phyloP scores from a whole-genome alignment of 2,888 invertebrate species.

The Panopea generosa region DNA sequence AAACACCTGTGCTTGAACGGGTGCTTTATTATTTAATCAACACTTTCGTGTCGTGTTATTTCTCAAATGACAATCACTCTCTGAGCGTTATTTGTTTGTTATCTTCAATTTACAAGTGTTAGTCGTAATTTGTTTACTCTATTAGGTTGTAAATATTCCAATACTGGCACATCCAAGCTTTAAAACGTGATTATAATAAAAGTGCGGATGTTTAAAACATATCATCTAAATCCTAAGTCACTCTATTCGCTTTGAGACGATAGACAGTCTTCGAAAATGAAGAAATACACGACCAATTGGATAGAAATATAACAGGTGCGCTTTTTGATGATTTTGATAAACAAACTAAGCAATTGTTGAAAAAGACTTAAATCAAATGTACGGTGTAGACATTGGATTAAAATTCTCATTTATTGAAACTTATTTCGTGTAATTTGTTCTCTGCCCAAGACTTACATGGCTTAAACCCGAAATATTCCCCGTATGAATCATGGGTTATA shows the following conservation, averaged over 20 bases:
- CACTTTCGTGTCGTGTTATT: conserved; percentile 38
- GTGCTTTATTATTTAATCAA: conserved; percentile 43
- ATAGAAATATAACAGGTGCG: conserved; percentile 39
- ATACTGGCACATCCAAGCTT: conserved; percentile 52
- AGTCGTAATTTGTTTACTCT: conserved; percentile 52
- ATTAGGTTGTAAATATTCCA: conserved; percentile 46
- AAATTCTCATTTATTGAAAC: conserved; percentile 8
- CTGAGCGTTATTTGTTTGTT: conserved; percentile 31
- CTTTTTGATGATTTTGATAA: conserved; percentile 26
- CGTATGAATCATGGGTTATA: neutral
- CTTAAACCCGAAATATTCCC: too few species aligned
- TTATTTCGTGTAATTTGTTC: conserved; percentile 24
- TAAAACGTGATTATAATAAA: conserved; percentile 63
- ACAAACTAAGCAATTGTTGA: conserved; percentile 26
- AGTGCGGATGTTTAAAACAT: conserved; percentile 51
- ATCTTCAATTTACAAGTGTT: conserved; percentile 9
- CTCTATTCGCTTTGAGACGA: conserved; percentile 35
- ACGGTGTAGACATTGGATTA: conserved; percentile 36
- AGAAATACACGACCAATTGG: conserved; percentile 41
- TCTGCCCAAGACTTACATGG: neutral
- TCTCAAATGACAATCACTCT: conserved; percentile 39
- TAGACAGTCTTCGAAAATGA: conserved; percentile 22
- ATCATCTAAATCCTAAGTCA: conserved; percentile 47
- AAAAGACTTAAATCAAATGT: conserved; percentile 27
- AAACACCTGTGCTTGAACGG: conserved; percentile 34